phyloP scores from a whole-genome alignment of 2,888 invertebrate species.

The Scrobipalpa costella region DNA sequence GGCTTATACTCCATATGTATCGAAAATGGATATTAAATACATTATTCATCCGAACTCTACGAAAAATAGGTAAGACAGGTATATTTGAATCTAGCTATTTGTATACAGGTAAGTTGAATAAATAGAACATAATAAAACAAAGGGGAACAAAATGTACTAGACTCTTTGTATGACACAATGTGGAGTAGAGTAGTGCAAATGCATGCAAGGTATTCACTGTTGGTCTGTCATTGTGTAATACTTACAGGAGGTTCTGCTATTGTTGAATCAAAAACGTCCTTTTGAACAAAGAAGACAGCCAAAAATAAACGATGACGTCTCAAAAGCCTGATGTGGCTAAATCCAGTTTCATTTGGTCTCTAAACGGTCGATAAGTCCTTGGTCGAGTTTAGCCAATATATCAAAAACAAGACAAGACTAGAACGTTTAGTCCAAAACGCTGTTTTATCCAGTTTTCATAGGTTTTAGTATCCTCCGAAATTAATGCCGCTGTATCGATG shows the following conservation, averaged over 20 bases:
- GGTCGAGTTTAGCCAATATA: not conserved
- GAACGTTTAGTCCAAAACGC: too few species aligned
- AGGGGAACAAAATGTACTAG: not conserved
- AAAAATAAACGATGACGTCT: not conserved
- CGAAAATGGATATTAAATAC: constrained; percentile 26
- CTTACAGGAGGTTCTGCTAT: too few species aligned
- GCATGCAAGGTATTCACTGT: not conserved
- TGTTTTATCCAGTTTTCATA: too few species aligned
- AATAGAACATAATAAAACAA: constrained; percentile 24
- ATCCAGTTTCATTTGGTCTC: not conserved
- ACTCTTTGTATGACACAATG: constrained; percentile 7
- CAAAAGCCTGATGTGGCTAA: not conserved
- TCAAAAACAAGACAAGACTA: not conserved
- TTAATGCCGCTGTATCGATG: too few species aligned
- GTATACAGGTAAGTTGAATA: constrained; percentile 26
- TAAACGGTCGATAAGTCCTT: not conserved
- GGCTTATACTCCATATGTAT: constrained; percentile 20
- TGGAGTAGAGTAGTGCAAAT: not conserved
- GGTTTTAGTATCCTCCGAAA: too few species aligned
- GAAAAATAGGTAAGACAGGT: constrained; percentile 12
- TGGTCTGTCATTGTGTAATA: not conserved
- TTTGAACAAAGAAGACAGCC: not conserved
- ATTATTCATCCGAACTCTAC: constrained; percentile 25
- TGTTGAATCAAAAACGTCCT: constrained; percentile 4
- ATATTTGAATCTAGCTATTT: not conserved